Percentiles rank a stretch among this genome's conserved stretches.
Conservation (phyloP, 2,113 vertebrate species). For the Labrus mixtus region DNA sequence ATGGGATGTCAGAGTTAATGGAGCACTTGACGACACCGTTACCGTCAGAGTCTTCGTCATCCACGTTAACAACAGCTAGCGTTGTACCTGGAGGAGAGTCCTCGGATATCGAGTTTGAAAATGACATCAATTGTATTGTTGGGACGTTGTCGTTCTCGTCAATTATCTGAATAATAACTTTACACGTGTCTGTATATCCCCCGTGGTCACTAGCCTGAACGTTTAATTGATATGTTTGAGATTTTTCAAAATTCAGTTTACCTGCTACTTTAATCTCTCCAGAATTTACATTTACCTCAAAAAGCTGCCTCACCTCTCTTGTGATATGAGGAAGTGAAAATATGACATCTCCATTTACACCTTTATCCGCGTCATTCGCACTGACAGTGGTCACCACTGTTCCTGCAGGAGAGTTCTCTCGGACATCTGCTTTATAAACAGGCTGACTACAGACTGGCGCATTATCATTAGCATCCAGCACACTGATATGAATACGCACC, state of each 20-base stretch:
- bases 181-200: slow-evolving; percentile 64
- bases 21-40: slow-evolving; percentile 76
- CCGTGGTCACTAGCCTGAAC: slow-evolving; percentile 75
- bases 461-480: slow-evolving; percentile 82
- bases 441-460: slow-evolving; percentile 72
- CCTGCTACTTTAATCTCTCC: slow-evolving; percentile 75
- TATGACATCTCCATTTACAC: slow-evolving; percentile 60
- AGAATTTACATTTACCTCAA: slow-evolving; percentile 74
- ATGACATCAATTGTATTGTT: slow-evolving; percentile 77
- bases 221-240: slow-evolving; percentile 57
- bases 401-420: slow-evolving; percentile 66
- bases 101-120: slow-evolving; percentile 74
- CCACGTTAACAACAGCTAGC: slow-evolving; percentile 76
- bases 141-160: slow-evolving; percentile 82
- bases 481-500: slow-evolving; percentile 69
- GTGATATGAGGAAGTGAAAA: slow-evolving; percentile 64
- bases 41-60: slow-evolving; percentile 77
- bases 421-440: slow-evolving; percentile 74
- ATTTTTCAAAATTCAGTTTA: slow-evolving; percentile 75
- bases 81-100: slow-evolving; percentile 76
- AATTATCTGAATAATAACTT: slow-evolving; percentile 74
- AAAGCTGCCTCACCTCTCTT: slow-evolving; percentile 56
- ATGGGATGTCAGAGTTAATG: slow-evolving; percentile 73
- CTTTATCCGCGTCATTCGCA: slow-evolving; percentile 77
- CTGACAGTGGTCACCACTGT: slow-evolving; percentile 65